These are phyloP conservation scores for Spheniscus mendiculus DNA, from an alignment of 2,113 vertebrate species.

Conservation along the genomic window DNA sequence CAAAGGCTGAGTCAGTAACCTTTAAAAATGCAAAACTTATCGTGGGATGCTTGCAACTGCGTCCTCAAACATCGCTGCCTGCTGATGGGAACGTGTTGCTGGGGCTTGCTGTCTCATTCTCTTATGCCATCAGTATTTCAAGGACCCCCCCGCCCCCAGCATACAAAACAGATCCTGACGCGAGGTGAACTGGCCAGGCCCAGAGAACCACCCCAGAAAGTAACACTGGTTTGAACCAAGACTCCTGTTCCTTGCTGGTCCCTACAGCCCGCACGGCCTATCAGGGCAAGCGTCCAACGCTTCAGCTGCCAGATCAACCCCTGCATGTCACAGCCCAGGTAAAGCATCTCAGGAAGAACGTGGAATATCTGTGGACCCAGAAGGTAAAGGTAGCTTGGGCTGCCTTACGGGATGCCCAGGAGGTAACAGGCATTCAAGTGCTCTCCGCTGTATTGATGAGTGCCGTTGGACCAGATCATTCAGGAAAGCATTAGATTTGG, in stretches of 20 bases:
- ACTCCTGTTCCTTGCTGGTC: neutral
- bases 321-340: accelerated
- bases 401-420: neutral
- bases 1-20: neutral
- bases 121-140: neutral
- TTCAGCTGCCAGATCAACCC: neutral
- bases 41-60: neutral
- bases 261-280: accelerated
- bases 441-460: neutral
- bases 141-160: neutral
- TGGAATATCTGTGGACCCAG: accelerated
- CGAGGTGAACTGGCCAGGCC: neutral
- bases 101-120: neutral
- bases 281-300: accelerated
- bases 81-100: accelerated
- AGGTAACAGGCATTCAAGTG: accelerated
- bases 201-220: neutral
- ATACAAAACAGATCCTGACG: neutral
- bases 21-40: neutral
- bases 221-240: neutral
- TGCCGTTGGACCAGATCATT: accelerated
- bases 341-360: accelerated
- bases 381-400: accelerated
- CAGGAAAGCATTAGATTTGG: accelerated
- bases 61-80: neutral